Percentiles rank a stretch among this genome's conserved stretches.
Evolutionary conservation across 2,797 vertebrate species (phyloP).

Genomic region (Pantherophis vulpinus): DNA sequence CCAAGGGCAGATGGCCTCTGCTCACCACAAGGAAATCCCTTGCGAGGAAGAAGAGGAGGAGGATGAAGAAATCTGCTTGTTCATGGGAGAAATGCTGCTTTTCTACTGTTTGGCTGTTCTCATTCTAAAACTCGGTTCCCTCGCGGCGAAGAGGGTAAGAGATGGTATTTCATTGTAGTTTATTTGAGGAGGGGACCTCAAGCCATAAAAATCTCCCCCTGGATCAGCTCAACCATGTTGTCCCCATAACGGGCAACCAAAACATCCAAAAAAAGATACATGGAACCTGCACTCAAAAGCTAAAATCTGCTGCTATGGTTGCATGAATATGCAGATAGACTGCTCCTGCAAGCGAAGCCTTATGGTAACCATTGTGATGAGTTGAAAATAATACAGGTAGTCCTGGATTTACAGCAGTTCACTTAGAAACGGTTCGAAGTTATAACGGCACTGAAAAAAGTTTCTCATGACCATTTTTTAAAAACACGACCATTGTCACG

Average conservation of each 20-base stretch:
- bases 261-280: neutral
- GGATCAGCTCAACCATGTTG: neutral
- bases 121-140: neutral
- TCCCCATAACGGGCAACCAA: neutral
- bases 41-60: neutral
- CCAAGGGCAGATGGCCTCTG: neutral
- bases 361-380: neutral
- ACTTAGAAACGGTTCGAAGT: neutral
- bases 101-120: neutral
- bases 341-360: neutral
- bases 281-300: neutral
- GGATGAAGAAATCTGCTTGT: neutral
- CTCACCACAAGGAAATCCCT: neutral
- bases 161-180: neutral
- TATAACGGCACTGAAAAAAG: neutral
- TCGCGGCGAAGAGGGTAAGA: neutral
- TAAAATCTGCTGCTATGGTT: neutral
- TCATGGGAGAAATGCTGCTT: neutral
- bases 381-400: neutral
- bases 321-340: neutral
- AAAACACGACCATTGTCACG: fast-evolving
- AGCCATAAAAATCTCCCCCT: neutral
- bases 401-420: neutral
- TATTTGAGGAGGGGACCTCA: neutral
- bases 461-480: fast-evolving